A percentile compares a stretch with the other conserved stretches of the same genome.
Evolutionary conservation across 2,888 invertebrate genomes (phyloP).

Genomic region (Ceratothoa steindachneri): DNA sequence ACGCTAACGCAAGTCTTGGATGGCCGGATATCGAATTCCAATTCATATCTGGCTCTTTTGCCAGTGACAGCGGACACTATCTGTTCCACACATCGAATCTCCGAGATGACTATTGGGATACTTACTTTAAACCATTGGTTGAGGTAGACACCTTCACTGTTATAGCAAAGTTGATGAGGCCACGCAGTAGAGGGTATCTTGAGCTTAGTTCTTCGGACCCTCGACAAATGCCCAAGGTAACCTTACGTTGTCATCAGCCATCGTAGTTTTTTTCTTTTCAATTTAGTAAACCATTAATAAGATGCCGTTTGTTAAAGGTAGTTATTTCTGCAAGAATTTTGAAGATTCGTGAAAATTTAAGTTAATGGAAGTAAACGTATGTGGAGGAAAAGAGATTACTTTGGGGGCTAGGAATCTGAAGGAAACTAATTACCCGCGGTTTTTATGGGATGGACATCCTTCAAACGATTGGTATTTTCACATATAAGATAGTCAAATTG

Average conservation of each 20-base stretch:
- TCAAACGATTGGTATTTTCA: too few relatives aligned
- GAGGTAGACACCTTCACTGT: background rate
- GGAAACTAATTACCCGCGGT: too few relatives aligned
- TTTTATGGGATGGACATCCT: too few relatives aligned
- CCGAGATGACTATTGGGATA: constrained; percentile 57
- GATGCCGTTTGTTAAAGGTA: too few relatives aligned
- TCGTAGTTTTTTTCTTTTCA: too few relatives aligned
- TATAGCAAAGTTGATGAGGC: background rate
- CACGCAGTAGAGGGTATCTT: background rate
- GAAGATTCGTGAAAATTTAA: too few relatives aligned
- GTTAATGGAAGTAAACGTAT: too few relatives aligned
- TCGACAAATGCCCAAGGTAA: background rate
- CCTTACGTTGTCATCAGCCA: background rate
- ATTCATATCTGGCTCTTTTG: constrained; percentile 75
- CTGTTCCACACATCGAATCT: constrained; percentile 73
- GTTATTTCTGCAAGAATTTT: too few relatives aligned
- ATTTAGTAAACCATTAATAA: too few relatives aligned
- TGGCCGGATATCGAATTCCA: constrained; percentile 90
- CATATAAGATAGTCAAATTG: too few relatives aligned
- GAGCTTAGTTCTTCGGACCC: background rate
- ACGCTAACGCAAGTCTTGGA: constrained; percentile 76
- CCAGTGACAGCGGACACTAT: constrained; percentile 72
- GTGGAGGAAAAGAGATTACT: too few relatives aligned
- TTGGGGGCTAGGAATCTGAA: too few relatives aligned
- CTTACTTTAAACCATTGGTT: background rate